A percentile compares a stretch with the other conserved stretches of the same genome.
phyloP scores from a whole-genome alignment of 2,113 vertebrate genomes.

The Sphyrna mokarran region DNA sequence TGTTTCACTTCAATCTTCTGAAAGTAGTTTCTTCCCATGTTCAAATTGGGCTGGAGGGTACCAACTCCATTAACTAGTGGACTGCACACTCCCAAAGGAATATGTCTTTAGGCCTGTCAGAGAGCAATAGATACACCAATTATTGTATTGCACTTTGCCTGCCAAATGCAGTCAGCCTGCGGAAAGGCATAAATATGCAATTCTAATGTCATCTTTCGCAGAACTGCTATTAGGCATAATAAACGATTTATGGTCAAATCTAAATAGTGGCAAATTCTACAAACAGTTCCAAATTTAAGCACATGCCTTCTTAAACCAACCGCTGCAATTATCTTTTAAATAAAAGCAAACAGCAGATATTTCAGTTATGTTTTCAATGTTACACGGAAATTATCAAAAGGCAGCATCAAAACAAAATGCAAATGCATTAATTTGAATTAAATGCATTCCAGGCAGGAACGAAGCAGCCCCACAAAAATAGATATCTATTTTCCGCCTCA shows the following conservation, averaged over 20 bases:
- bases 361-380: neutral
- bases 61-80: neutral
- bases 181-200: neutral
- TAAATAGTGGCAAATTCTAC: neutral
- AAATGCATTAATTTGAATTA: neutral
- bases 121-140: neutral
- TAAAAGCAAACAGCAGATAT: neutral
- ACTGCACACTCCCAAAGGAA: neutral
- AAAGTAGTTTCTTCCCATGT: neutral
- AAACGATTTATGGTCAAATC: neutral
- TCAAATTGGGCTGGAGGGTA: neutral
- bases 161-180: neutral
- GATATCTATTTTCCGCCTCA: neutral
- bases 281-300: neutral
- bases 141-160: neutral
- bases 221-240: neutral
- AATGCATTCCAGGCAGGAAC: neutral
- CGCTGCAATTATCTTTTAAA: neutral
- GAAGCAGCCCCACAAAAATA: neutral
- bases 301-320: neutral
- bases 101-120: neutral
- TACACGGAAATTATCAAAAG: neutral
- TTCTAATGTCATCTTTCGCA: neutral
- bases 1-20: neutral
- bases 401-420: neutral